Conservation (phyloP, 2,113 vertebrate genomes). For the Pseudorasbora parva region DNA sequence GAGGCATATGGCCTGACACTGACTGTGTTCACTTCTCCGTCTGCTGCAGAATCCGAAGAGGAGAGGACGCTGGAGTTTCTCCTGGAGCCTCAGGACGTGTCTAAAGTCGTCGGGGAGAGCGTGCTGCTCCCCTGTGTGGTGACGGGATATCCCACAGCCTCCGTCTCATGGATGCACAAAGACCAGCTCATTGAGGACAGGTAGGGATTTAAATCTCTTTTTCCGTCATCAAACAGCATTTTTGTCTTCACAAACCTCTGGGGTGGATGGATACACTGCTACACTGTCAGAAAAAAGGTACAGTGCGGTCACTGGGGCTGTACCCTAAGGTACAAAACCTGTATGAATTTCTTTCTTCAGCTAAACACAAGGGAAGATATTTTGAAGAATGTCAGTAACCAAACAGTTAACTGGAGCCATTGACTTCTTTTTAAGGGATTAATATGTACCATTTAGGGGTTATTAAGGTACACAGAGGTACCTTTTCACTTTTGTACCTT, state of each 20-base stretch:
- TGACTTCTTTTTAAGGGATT: too few species aligned
- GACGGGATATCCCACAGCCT: constrained; percentile 76
- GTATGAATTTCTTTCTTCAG: too few species aligned
- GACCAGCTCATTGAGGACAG: constrained; percentile 80
- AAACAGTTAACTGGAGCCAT: too few species aligned
- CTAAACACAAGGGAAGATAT: too few species aligned
- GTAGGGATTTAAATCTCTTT: constrained; percentile 68
- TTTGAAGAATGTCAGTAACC: too few species aligned
- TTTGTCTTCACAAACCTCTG: not conserved
- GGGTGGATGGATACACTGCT: not conserved
- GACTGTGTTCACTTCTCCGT: constrained; percentile 18
- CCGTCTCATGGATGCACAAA: constrained; percentile 81
- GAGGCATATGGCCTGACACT: not conserved
- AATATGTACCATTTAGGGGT: too few species aligned
- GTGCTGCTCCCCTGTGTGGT: constrained; percentile 84
- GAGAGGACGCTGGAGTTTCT: constrained; percentile 78
- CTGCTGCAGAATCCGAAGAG: constrained; percentile 76
- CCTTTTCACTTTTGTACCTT: too few species aligned
- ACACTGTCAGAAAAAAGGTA: too few species aligned
- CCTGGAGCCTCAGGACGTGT: constrained; percentile 76
- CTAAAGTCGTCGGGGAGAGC: constrained; percentile 76
- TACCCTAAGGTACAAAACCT: too few species aligned
- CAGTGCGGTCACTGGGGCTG: too few species aligned
- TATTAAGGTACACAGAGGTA: too few species aligned
- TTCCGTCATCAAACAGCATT: not conserved